phyloP scores from a whole-genome alignment of 2,888 invertebrate genomes.

The Hypomecis punctinalis region DNA sequence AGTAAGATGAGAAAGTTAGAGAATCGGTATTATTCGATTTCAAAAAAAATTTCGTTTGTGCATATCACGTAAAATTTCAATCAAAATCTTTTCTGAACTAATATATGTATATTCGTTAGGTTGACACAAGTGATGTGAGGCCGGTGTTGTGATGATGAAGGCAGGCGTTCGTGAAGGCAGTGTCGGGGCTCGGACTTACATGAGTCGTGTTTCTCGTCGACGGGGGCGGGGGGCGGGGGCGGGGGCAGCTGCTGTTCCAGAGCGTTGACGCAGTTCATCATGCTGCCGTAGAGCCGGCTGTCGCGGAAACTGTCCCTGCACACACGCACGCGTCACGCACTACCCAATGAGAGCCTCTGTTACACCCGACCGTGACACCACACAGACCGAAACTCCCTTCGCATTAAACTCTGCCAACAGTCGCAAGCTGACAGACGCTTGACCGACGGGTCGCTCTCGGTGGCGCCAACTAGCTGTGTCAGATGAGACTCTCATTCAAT shows the following conservation, averaged over 20 bases:
- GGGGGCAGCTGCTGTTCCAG: slow-evolving; percentile 95
- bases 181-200: slow-evolving; percentile 62
- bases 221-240: slow-evolving; percentile 80
- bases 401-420: neutral
- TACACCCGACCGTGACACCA: neutral
- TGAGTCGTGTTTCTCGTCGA: slow-evolving; percentile 82
- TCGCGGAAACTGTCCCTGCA: slow-evolving; percentile 95
- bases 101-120: slow-evolving; percentile 4
- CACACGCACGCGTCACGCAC: slow-evolving; percentile 62
- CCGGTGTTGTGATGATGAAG: slow-evolving; percentile 29
- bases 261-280: slow-evolving; percentile 98
- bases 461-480: neutral
- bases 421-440: neutral
- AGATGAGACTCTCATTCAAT: slow-evolving; percentile 13
- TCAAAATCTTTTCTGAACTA: neutral
- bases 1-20: too few species aligned
- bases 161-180: slow-evolving; percentile 36
- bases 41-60: neutral
- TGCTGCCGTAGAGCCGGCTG: slow-evolving; percentile 96
- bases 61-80: neutral
- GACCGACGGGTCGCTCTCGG: neutral
- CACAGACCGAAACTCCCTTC: slow-evolving; percentile 4
- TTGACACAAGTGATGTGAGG: slow-evolving; percentile 13
- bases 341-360: slow-evolving; percentile 20
- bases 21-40: too few species aligned